Evolutionary conservation across 2,888 invertebrate species (phyloP).

Genomic region (Tenodera sinensis): DNA sequence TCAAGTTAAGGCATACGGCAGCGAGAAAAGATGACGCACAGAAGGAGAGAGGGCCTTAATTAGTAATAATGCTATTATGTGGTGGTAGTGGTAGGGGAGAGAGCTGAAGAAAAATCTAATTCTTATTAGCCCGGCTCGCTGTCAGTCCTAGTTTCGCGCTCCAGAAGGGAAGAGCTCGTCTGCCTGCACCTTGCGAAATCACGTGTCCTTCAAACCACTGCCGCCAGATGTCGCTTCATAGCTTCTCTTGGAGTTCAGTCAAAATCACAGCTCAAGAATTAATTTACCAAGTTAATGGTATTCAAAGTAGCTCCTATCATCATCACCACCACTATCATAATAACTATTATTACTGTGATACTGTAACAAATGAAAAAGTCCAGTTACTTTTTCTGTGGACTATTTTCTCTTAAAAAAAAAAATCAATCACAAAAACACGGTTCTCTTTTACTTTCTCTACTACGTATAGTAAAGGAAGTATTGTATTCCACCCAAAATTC

Average conservation of each 20-base stretch:
- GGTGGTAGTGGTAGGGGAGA: neutral
- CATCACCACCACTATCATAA: neutral
- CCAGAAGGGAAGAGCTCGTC: neutral
- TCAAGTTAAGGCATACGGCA: neutral
- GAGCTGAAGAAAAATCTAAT: neutral
- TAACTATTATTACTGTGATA: too few relatives aligned
- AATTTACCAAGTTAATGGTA: too few relatives aligned
- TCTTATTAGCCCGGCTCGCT: neutral
- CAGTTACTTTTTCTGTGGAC: too few relatives aligned
- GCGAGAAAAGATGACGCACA: neutral
- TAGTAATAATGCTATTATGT: neutral
- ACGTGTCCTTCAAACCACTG: neutral
- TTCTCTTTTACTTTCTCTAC: too few relatives aligned
- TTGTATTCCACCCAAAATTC: too few relatives aligned
- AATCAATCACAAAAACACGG: too few relatives aligned
- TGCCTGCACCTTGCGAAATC: neutral
- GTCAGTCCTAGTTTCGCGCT: neutral
- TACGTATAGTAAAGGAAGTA: too few relatives aligned
- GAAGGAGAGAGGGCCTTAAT: neutral
- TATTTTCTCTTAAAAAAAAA: too few relatives aligned
- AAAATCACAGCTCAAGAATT: too few relatives aligned
- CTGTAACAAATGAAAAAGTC: too few relatives aligned
- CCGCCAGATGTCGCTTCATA: neutral
- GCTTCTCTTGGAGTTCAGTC: too few relatives aligned
- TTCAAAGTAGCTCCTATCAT: neutral